phyloP scores from a whole-genome alignment of 2,797 vertebrate species.

The Linurgus olivaceus region DNA sequence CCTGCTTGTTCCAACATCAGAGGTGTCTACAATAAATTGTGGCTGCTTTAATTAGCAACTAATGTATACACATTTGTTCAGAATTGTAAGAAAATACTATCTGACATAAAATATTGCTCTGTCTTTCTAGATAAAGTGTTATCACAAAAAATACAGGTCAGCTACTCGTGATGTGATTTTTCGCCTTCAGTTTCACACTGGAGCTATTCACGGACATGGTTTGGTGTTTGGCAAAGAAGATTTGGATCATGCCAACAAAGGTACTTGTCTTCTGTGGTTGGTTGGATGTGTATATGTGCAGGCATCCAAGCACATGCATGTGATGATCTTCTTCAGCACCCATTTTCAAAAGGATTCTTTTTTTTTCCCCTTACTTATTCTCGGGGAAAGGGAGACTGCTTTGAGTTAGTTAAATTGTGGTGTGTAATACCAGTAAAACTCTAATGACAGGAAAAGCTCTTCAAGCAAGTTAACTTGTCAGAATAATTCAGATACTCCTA shows the following conservation, averaged over 20 bases:
- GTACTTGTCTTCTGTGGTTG: slow-evolving; percentile 57
- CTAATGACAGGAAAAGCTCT: background rate
- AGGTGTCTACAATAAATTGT: background rate
- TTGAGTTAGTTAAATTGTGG: background rate
- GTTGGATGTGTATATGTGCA: accelerated
- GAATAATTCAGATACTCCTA: background rate
- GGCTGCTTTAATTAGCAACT: background rate
- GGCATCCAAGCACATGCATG: background rate
- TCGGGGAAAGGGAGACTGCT: background rate
- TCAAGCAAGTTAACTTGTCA: background rate
- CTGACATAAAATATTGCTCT: background rate
- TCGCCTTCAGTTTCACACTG: slow-evolving; percentile 94
- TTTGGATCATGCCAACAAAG: slow-evolving; percentile 88
- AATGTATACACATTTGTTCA: background rate
- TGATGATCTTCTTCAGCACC: background rate
- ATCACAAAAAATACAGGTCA: slow-evolving; percentile 84
- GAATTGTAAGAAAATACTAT: background rate
- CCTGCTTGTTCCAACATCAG: background rate
- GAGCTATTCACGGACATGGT: slow-evolving; percentile 85
- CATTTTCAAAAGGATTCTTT: background rate
- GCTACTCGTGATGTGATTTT: slow-evolving; percentile 87
- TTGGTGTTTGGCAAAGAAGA: slow-evolving; percentile 90
- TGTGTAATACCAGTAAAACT: background rate
- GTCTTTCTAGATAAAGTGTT: slow-evolving; percentile 87
- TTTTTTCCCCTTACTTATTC: background rate